Percentiles rank a stretch among this genome's conserved stretches.
These are phyloP conservation scores for Onthophagus sagittarius DNA, from an alignment of 2,888 invertebrate species.

Conservation along the genomic window DNA sequence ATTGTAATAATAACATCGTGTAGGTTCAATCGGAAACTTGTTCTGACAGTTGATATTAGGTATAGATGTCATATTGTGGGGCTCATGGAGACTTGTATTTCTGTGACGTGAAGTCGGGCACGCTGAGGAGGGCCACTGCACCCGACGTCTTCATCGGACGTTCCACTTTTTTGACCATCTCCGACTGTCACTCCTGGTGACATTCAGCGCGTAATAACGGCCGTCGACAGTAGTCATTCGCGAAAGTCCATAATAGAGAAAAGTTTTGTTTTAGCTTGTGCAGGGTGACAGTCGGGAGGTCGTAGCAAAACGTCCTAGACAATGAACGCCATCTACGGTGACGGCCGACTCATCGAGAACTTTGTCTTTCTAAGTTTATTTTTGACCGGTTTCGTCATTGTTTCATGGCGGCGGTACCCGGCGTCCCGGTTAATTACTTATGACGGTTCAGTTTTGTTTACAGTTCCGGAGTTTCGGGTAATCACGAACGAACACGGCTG, in stretches of 20 bases:
- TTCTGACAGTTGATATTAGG: constrained; percentile 6
- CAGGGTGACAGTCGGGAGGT: constrained; percentile 18
- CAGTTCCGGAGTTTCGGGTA: constrained; percentile 1
- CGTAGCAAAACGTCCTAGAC: constrained; percentile 27
- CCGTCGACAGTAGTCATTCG: constrained; percentile 49
- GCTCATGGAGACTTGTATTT: not conserved
- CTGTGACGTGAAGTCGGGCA: not conserved
- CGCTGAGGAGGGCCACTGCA: not conserved
- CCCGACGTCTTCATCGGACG: constrained; percentile 31
- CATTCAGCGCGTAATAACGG: constrained; percentile 45
- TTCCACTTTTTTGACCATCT: constrained; percentile 33
- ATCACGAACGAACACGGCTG: not conserved
- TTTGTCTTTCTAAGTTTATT: constrained; percentile 30
- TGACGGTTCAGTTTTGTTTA: constrained; percentile 10
- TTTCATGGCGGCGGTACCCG: constrained; percentile 7
- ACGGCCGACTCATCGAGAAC: constrained; percentile 27
- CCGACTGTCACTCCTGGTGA: constrained; percentile 38
- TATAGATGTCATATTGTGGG: constrained; percentile 5
- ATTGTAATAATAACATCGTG: not conserved
- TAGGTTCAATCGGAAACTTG: not conserved
- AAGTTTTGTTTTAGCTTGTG: constrained; percentile 42
- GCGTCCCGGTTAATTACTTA: constrained; percentile 9
- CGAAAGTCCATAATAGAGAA: constrained; percentile 43
- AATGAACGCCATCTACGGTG: constrained; percentile 28
- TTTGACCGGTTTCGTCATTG: constrained; percentile 28